phyloP scores from a whole-genome alignment of 2,113 vertebrate species.

The Acrocephalus kingi region DNA sequence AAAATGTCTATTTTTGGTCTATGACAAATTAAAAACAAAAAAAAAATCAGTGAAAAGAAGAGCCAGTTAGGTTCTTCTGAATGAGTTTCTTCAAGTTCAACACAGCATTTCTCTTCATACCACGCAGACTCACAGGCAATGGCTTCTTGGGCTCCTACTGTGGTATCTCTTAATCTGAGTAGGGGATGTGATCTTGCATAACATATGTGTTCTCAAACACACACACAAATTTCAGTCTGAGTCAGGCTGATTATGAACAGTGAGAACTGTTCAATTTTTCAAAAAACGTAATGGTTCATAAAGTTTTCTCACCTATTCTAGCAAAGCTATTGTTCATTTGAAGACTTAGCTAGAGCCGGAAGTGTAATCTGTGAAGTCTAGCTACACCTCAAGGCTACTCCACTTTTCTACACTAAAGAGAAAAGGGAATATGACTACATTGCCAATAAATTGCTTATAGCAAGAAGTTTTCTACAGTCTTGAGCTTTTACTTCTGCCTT shows the following conservation, averaged over 20 bases:
- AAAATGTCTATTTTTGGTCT: no score
- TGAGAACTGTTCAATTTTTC: neutral
- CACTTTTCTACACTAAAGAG: neutral
- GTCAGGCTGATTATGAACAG: neutral
- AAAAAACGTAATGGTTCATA: neutral
- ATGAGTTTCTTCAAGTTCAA: neutral
- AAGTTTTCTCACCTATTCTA: neutral
- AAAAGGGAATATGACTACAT: neutral
- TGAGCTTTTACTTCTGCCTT: neutral
- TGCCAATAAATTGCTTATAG: neutral
- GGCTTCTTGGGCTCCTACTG: neutral
- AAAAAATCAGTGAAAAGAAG: neutral
- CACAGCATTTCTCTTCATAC: neutral
- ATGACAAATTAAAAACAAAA: neutral
- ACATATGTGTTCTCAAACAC: neutral
- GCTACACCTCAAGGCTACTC: neutral
- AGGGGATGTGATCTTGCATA: neutral
- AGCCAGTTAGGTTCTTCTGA: neutral
- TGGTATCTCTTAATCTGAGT: neutral
- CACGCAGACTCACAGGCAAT: accelerated
- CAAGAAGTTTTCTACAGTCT: neutral
- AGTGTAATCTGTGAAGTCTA: neutral
- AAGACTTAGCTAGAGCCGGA: neutral
- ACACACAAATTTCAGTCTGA: neutral
- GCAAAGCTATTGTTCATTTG: neutral